Conservation (phyloP, 2,113 vertebrate genomes). For the Cyphomyrus plagiostoma region DNA sequence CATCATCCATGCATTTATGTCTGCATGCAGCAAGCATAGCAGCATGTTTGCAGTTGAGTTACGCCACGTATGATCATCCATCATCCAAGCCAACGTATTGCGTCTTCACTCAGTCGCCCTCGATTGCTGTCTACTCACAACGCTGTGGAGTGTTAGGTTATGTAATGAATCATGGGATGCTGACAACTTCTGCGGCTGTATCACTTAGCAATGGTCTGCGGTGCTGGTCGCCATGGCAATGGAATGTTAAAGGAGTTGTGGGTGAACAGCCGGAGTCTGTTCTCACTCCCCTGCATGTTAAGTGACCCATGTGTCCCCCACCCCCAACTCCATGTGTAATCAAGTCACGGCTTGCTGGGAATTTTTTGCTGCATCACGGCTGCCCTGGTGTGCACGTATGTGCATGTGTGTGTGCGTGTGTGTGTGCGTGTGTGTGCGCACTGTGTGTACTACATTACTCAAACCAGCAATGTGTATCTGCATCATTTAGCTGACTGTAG, state of each 20-base stretch:
- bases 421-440: too few species aligned
- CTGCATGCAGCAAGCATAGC: background rate
- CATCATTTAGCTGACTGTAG: background rate
- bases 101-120: background rate
- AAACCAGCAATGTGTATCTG: background rate
- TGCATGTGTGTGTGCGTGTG: background rate
- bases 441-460: background rate
- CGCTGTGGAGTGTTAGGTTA: background rate
- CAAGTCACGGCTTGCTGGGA: background rate
- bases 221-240: slow-evolving; percentile 26
- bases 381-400: background rate
- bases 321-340: background rate
- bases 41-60: background rate
- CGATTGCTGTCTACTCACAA: background rate
- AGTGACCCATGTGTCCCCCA: background rate
- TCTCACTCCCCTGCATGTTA: background rate
- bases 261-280: background rate
- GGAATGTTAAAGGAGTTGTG: slow-evolving; percentile 18
- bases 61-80: background rate
- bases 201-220: slow-evolving; percentile 54
- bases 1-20: background rate
- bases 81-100: background rate
- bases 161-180: slow-evolving; percentile 20
- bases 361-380: background rate
- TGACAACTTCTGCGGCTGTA: slow-evolving; percentile 41